Percentiles rank a stretch among this genome's conserved stretches.
phyloP scores from a whole-genome alignment of 2,888 invertebrate species.

The Margaritifera margaritifera region DNA sequence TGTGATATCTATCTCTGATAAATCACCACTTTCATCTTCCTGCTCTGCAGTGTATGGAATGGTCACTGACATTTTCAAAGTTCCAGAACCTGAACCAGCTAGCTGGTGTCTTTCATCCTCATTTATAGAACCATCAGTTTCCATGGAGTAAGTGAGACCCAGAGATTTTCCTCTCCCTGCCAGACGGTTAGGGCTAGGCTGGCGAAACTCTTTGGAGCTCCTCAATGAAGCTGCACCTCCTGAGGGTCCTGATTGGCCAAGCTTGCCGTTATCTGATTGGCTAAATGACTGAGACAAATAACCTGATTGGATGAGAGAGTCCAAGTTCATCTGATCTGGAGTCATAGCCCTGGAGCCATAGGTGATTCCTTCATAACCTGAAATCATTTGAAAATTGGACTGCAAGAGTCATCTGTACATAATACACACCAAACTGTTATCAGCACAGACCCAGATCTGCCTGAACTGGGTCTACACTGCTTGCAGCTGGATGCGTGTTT shows the following conservation, averaged over 20 bases:
- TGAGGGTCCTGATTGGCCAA: constrained; percentile 18
- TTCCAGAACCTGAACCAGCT: constrained; percentile 35
- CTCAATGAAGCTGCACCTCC: constrained; percentile 25
- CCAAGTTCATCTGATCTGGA: constrained; percentile 67
- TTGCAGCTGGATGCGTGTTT: neutral
- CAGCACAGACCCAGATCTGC: neutral
- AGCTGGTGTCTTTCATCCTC: constrained; percentile 41
- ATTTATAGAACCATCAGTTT: constrained; percentile 39
- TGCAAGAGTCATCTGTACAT: neutral
- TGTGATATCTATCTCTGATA: constrained; percentile 54
- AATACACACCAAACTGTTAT: neutral
- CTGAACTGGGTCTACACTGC: neutral
- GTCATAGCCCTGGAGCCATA: constrained; percentile 52
- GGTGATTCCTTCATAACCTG: constrained; percentile 2
- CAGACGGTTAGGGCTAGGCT: constrained; percentile 38
- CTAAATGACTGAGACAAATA: constrained; percentile 59
- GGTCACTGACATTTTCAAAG: constrained; percentile 56
- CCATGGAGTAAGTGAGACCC: constrained; percentile 53
- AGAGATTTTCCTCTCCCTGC: constrained; percentile 40
- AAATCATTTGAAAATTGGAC: constrained; percentile 14
- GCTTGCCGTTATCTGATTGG: constrained; percentile 36
- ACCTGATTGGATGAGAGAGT: constrained; percentile 60
- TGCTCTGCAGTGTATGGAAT: constrained; percentile 51
- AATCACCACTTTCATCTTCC: constrained; percentile 53
- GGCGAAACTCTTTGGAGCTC: constrained; percentile 32